phyloP scores from a whole-genome alignment of 2,888 invertebrate species.

The Drosophila greeni region DNA sequence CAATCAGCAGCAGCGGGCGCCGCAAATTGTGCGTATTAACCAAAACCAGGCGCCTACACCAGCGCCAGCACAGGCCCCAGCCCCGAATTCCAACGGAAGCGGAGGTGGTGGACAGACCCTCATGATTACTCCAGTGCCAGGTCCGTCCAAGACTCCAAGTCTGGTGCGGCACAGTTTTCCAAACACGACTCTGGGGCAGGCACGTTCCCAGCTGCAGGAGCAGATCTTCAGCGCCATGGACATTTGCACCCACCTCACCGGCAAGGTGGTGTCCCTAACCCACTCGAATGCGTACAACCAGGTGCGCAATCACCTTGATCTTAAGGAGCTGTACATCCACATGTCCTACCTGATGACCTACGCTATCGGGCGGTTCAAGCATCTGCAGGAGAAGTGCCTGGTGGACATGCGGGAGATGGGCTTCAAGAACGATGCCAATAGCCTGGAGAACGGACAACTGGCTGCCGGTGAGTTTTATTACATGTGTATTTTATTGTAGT shows the following conservation, averaged over 20 bases:
- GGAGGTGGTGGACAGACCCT: constrained; percentile 29
- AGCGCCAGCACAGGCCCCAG: constrained; percentile 13
- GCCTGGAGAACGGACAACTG: constrained; percentile 77
- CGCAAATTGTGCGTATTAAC: constrained; percentile 67
- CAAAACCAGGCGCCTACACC: constrained; percentile 37
- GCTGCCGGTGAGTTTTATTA: constrained; percentile 73
- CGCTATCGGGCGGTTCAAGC: constrained; percentile 78
- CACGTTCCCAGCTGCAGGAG: constrained; percentile 76
- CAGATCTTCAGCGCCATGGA: constrained; percentile 78
- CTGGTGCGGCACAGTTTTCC: constrained; percentile 74
- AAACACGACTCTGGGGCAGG: constrained; percentile 73
- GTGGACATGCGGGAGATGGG: constrained; percentile 78
- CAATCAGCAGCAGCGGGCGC: constrained; percentile 56
- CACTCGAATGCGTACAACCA: constrained; percentile 79
- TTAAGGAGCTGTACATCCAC: constrained; percentile 79
- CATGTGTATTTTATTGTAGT: background rate
- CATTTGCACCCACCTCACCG: constrained; percentile 78
- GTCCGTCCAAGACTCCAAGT: constrained; percentile 28
- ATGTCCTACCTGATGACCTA: constrained; percentile 78
- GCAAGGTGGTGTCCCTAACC: constrained; percentile 77
- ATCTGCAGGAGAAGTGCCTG: constrained; percentile 78
- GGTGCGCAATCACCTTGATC: constrained; percentile 75
- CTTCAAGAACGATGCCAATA: constrained; percentile 77
- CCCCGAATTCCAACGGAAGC: constrained; percentile 29
- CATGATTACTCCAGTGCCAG: constrained; percentile 29